These are phyloP conservation scores for Pseudomyrmex pallidus DNA, from an alignment of 1,140 invertebrate genomes.

Conservation along the genomic window DNA sequence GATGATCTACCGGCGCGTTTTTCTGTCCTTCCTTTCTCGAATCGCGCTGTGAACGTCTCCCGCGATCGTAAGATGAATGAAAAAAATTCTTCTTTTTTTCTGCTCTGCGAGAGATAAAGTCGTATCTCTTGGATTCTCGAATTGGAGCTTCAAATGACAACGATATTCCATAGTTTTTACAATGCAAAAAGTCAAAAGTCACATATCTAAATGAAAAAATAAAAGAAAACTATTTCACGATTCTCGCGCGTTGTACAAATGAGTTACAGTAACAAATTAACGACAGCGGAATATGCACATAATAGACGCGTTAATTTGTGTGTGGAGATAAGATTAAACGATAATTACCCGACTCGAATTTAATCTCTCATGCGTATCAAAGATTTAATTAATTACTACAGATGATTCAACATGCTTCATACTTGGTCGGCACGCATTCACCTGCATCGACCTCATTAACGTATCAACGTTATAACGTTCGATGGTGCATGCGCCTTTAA, in stretches of 20 bases:
- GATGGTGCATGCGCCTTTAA: background rate
- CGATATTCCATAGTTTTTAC: no score
- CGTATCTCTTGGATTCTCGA: background rate
- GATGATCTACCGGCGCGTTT: slow-evolving; percentile 12
- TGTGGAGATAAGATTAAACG: slow-evolving; percentile 7
- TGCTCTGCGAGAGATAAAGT: no score
- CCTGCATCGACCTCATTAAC: slow-evolving; percentile 24
- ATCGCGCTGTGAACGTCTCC: background rate
- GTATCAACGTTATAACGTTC: slow-evolving; percentile 4
- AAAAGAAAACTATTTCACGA: background rate
- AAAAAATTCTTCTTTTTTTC: background rate
- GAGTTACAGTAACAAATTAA: background rate
- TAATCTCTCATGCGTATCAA: slow-evolving; percentile 20
- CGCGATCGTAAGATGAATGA: background rate
- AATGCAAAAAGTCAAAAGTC: no score
- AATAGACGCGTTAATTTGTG: no score
- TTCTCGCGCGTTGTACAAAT: background rate
- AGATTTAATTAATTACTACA: slow-evolving; percentile 35
- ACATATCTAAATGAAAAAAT: background rate
- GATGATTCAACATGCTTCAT: slow-evolving; percentile 9
- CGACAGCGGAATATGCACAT: background rate
- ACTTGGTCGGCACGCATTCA: background rate
- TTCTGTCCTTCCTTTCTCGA: background rate
- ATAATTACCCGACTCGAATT: slow-evolving; percentile 36
- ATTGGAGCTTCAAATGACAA: background rate